Evolutionary conservation across 2,797 vertebrate species (phyloP).

Genomic region (Spondyliosoma cantharus): DNA sequence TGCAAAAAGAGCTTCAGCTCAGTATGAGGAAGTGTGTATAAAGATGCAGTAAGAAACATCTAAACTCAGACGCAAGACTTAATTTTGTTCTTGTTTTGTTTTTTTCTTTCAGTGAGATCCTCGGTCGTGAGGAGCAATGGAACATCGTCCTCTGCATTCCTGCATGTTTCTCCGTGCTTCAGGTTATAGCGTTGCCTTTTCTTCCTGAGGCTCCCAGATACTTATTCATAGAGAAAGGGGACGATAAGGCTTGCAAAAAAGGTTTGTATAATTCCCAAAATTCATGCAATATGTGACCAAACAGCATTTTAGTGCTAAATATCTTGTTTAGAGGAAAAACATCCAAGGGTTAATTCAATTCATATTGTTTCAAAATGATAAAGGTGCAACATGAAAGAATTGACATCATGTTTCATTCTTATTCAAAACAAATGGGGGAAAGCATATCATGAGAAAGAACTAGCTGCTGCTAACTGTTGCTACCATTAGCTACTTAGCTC

Average conservation of each 20-base stretch:
- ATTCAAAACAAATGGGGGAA: too few species aligned
- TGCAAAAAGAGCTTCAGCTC: background rate
- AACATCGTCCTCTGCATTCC: constrained; percentile 81
- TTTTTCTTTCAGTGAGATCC: constrained; percentile 81
- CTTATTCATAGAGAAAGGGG: constrained; percentile 86
- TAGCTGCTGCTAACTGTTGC: too few species aligned
- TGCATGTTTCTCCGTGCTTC: constrained; percentile 77
- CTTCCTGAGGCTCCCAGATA: constrained; percentile 90
- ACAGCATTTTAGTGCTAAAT: background rate
- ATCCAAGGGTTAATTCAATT: too few species aligned
- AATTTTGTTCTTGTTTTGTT: background rate
- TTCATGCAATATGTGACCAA: background rate
- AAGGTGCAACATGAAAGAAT: too few species aligned
- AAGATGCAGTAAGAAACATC: background rate
- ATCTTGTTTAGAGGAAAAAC: too few species aligned
- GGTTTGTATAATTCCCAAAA: constrained; percentile 71
- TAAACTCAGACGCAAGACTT: background rate
- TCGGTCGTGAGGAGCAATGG: constrained; percentile 86
- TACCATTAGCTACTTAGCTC: too few species aligned
- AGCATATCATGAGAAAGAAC: too few species aligned
- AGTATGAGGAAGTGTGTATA: background rate
- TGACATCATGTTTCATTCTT: too few species aligned
- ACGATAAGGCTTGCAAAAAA: constrained; percentile 82
- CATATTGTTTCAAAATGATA: too few species aligned
- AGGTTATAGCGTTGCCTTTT: constrained; percentile 84